phyloP scores from a whole-genome alignment of 2,888 invertebrate species.

The Phyllotreta cruciferae region DNA sequence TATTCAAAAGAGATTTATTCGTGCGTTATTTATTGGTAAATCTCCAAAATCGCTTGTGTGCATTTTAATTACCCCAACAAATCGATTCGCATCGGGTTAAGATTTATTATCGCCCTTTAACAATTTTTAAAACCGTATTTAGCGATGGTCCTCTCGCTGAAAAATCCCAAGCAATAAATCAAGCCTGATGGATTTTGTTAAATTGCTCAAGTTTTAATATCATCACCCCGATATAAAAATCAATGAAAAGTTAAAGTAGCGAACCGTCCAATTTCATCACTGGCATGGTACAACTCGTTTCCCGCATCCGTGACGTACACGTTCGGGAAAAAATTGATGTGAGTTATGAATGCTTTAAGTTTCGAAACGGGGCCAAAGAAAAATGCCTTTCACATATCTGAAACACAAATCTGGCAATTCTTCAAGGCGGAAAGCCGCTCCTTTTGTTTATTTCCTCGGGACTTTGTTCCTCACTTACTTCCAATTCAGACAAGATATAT shows the following conservation, averaged over 20 bases:
- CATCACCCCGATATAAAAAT: background rate
- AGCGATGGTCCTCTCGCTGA: background rate
- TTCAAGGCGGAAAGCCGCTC: constrained; percentile 41
- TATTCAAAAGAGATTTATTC: too few species aligned
- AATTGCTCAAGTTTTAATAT: constrained; percentile 12
- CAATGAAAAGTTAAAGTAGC: constrained; percentile 9
- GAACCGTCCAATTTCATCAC: constrained; percentile 15
- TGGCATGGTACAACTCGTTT: constrained; percentile 18
- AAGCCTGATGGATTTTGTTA: constrained; percentile 11
- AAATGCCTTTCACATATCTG: constrained; percentile 47
- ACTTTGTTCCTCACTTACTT: constrained; percentile 23
- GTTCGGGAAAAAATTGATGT: constrained; percentile 45
- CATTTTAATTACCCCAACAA: too few species aligned
- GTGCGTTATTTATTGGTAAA: too few species aligned
- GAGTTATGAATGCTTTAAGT: constrained; percentile 49
- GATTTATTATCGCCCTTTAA: too few species aligned
- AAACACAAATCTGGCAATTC: constrained; percentile 50
- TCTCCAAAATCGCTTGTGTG: too few species aligned
- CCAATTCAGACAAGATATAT: constrained; percentile 25
- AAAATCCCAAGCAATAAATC: background rate
- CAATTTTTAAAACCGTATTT: too few species aligned
- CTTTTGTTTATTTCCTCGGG: constrained; percentile 40
- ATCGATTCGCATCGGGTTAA: too few species aligned
- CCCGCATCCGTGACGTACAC: constrained; percentile 17
- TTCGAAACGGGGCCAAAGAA: constrained; percentile 47